phyloP scores from a whole-genome alignment of 2,888 invertebrate genomes.

The Bugula neritina region DNA sequence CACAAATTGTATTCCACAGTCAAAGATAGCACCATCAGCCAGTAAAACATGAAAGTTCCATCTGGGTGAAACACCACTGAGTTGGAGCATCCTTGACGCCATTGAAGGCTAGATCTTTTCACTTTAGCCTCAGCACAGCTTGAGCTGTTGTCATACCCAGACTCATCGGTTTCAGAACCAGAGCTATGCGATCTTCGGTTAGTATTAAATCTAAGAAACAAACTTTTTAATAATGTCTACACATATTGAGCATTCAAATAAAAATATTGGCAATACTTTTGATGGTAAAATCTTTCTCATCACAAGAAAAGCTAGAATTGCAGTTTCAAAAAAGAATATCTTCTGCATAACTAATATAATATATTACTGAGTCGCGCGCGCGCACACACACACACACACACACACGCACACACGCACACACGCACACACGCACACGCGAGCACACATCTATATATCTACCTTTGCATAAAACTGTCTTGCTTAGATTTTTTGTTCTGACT shows the following conservation, averaged over 20 bases:
- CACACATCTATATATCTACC: too few relatives aligned
- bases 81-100: not conserved
- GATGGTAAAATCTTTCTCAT: not conserved
- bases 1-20: constrained; percentile 91
- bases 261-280: too few relatives aligned
- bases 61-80: constrained; percentile 75
- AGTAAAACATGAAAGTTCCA: constrained; percentile 91
- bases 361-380: too few relatives aligned
- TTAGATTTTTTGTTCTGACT: not conserved
- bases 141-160: not conserved
- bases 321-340: too few relatives aligned
- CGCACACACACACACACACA: too few relatives aligned
- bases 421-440: too few relatives aligned
- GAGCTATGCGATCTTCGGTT: not conserved
- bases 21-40: constrained; percentile 80
- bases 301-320: not conserved
- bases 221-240: too few relatives aligned
- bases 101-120: not conserved
- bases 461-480: constrained; percentile 26
- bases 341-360: too few relatives aligned
- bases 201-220: constrained; percentile 19
- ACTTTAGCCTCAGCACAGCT: not conserved
- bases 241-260: too few relatives aligned
- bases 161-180: not conserved
- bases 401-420: too few relatives aligned